These are phyloP conservation scores for Styela clava DNA, from an alignment of 23 tunicate species.

Conservation along the genomic window DNA sequence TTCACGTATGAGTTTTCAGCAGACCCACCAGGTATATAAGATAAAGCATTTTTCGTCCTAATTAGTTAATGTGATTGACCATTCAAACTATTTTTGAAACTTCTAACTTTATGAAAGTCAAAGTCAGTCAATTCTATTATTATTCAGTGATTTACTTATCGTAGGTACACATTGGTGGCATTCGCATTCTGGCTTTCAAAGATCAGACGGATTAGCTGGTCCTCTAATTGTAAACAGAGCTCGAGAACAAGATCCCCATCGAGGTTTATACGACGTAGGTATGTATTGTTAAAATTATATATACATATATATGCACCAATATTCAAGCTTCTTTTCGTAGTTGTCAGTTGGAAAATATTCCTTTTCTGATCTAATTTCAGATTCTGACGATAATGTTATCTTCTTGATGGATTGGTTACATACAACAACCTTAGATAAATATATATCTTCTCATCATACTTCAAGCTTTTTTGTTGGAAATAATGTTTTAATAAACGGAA, in stretches of 20 bases:
- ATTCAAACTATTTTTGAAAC: too few species aligned
- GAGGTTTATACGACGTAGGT: constrained; percentile 65
- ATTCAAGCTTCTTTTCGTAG: too few species aligned
- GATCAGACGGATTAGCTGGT: constrained; percentile 84
- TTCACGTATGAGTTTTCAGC: constrained; percentile 65
- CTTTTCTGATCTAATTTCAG: too few species aligned
- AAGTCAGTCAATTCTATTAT: too few species aligned
- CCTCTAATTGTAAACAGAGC: constrained; percentile 49
- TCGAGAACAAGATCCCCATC: constrained; percentile 32
- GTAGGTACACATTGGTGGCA: constrained; percentile 99
- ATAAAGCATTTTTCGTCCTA: too few species aligned
- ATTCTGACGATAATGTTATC: constrained; percentile 32
- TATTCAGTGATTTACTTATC: too few species aligned
- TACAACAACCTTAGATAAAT: constrained; percentile 62
- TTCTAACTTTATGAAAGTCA: too few species aligned
- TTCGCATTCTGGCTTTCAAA: constrained; percentile 83
- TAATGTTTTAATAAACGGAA: constrained; percentile 79
- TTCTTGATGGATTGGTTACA: constrained; percentile 86
- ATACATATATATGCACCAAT: too few species aligned
- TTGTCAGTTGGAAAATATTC: too few species aligned
- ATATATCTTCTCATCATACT: constrained; percentile 77
- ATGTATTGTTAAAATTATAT: too few species aligned
- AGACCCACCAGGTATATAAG: constrained; percentile 83
- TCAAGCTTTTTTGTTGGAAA: constrained; percentile 77
- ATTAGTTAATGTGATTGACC: too few species aligned